These are phyloP conservation scores for Sebastiscus tertius DNA, from an alignment of 2,797 vertebrate species.

Conservation along the genomic window DNA sequence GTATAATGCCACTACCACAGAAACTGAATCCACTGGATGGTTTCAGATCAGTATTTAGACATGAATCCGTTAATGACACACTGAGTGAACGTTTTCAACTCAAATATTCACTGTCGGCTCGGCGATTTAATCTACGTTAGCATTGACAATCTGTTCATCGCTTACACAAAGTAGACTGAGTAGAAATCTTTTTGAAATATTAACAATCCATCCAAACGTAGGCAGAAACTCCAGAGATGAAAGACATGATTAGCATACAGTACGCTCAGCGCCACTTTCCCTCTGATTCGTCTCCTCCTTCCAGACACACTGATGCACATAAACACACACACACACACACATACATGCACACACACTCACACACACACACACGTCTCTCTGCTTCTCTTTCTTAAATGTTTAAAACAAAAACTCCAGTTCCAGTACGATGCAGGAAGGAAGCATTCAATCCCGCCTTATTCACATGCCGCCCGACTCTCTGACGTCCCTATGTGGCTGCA, in stretches of 20 bases:
- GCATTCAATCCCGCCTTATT: slow-evolving; percentile 34
- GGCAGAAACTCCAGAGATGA: slow-evolving; percentile 1
- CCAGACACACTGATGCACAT: neutral
- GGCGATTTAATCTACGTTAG: neutral
- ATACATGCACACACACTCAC: neutral
- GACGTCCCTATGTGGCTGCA: slow-evolving; percentile 29
- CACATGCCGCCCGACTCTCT: slow-evolving; percentile 37
- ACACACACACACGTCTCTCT: neutral
- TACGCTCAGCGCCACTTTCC: neutral
- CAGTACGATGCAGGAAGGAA: neutral
- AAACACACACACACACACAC: neutral
- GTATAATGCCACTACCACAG: neutral
- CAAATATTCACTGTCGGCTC: slow-evolving; percentile 5
- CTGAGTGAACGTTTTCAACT: slow-evolving; percentile 10
- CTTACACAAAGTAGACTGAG: neutral
- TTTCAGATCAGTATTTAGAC: neutral
- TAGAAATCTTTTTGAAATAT: neutral
- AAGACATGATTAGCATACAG: neutral
- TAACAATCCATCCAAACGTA: neutral
- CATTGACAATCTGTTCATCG: neutral
- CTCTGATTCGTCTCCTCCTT: neutral
- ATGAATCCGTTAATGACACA: neutral
- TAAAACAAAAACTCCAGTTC: neutral
- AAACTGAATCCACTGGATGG: neutral
- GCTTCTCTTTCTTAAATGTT: neutral